These are phyloP conservation scores for Hoplodrina ambigua DNA, from an alignment of 2,888 invertebrate species.

Conservation along the genomic window DNA sequence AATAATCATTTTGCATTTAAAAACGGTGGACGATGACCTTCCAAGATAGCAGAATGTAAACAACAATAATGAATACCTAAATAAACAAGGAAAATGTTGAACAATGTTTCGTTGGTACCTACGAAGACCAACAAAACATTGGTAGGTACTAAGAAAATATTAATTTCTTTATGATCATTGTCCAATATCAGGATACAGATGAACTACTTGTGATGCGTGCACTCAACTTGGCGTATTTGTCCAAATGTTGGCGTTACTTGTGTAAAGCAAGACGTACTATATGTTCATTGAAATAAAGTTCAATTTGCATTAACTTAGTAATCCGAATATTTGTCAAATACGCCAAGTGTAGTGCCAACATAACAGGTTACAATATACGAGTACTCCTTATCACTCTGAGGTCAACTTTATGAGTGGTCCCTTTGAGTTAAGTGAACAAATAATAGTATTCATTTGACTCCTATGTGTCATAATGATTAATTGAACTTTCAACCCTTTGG, in stretches of 20 bases:
- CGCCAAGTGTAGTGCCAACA: not conserved
- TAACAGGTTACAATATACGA: not conserved
- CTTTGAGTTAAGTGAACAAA: conserved; percentile 53
- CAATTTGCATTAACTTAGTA: not conserved
- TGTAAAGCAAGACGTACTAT: not conserved
- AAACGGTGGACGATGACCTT: conserved; percentile 3
- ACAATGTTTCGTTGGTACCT: not conserved
- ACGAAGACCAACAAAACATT: too few species aligned
- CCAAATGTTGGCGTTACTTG: too few species aligned
- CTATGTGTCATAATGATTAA: conserved; percentile 52
- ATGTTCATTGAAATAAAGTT: not conserved
- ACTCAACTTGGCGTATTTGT: not conserved
- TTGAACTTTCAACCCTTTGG: conserved; percentile 57
- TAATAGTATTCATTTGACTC: conserved; percentile 44
- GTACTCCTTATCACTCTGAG: conserved; percentile 42
- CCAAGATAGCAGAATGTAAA: conserved; percentile 2
- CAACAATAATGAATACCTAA: conserved; percentile 5
- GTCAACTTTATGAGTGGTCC: conserved; percentile 54
- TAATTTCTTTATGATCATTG: not conserved
- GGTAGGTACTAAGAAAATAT: not conserved
- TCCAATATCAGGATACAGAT: conserved; percentile 2
- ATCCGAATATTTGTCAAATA: not conserved
- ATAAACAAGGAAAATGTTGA: conserved; percentile 6
- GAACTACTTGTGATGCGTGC: not conserved
- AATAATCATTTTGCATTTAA: not conserved